These are phyloP conservation scores for Aphaenogaster ashmeadi DNA, from an alignment of 1,140 invertebrate genomes.

Conservation along the genomic window DNA sequence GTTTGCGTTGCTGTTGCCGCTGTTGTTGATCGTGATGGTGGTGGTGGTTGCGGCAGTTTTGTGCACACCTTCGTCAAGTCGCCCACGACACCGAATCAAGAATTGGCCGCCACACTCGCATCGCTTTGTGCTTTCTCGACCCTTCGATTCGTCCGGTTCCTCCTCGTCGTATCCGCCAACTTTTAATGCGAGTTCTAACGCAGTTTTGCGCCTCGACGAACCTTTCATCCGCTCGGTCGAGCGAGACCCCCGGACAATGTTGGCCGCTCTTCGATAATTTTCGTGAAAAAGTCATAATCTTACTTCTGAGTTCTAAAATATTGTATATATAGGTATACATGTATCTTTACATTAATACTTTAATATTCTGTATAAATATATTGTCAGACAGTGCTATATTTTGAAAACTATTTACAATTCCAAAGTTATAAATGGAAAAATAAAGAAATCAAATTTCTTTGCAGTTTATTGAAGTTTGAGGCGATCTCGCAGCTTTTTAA, in stretches of 20 bases:
- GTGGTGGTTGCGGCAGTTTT: slow-evolving; percentile 62
- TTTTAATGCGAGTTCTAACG: slow-evolving; percentile 80
- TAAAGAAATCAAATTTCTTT: background rate
- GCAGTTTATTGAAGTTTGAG: slow-evolving; percentile 59
- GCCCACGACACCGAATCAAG: slow-evolving; percentile 76
- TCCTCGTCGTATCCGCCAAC: slow-evolving; percentile 63
- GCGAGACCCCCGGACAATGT: slow-evolving; percentile 45
- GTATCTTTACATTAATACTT: background rate
- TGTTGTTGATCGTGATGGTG: slow-evolving; percentile 36
- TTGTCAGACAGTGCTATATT: background rate
- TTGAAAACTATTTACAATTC: background rate
- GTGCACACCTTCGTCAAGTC: slow-evolving; percentile 81
- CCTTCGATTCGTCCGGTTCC: slow-evolving; percentile 19
- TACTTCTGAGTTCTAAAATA: background rate
- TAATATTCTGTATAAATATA: background rate
- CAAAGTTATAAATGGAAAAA: background rate
- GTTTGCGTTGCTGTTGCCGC: slow-evolving; percentile 59
- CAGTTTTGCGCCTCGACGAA: slow-evolving; percentile 68
- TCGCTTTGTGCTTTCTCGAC: slow-evolving; percentile 20
- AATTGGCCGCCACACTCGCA: slow-evolving; percentile 68
- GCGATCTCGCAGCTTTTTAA: slow-evolving; percentile 71
- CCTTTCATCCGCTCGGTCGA: slow-evolving; percentile 46
- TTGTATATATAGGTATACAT: background rate
- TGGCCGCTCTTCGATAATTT: slow-evolving; percentile 14
- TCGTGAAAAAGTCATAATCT: slow-evolving; percentile 24